Base-by-base conservation (phyloP, 2,797 vertebrate genomes). In the Rhynchonycteris naso region DNA sequence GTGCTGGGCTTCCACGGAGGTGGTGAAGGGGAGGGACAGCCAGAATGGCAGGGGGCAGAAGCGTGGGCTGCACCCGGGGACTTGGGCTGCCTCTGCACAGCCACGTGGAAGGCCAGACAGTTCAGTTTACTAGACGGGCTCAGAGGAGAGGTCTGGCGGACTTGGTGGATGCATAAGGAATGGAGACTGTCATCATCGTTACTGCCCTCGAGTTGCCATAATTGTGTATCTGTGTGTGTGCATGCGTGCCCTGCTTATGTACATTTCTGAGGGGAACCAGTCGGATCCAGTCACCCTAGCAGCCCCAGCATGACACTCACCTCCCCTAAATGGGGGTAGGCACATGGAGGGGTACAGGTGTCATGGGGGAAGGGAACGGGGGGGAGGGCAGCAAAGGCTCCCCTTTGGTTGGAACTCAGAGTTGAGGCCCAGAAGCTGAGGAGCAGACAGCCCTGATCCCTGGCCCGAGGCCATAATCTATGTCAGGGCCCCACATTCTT, bases 401-500 rank as follows among this genome's bases (percentile, higher is more conserved):
- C 0, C 58, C 65, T 26, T 50, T 61, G 52, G 22, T 56, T 38
- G 38, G 30, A 54, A 58, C 86, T 68, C 7, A 0, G 61, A 28
- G 50, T n/a, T 54, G 6, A n/a, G 30, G 3, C 35, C 54, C 35
- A 5, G 85, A 7, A 21, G 33, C 76, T n/a, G 16, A 52, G 56
- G 43, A 8, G 24, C 3, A n/a, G 59, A 14, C 15, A 47, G 54
- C 35, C 50, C 30, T 52, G 54, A 15, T 26, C 54, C 21, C 0
- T 10, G 71, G 59, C 50, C 75, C 1, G 10, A 14, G 61, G n/a
- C 63, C 28, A 4, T 72, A 35, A 88, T 82, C 92, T 89, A 6
- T 65, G 26, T 79, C 82, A 35, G 79, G 21, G 65, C 47, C 30
- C 18, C 14, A 38, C 90, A 91, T 89, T 92, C 90, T 93, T 47